Percentiles rank a stretch among this genome's conserved stretches.
Evolutionary conservation across 2,888 invertebrate genomes (phyloP).

Genomic region (Drosophila melanocephala): DNA sequence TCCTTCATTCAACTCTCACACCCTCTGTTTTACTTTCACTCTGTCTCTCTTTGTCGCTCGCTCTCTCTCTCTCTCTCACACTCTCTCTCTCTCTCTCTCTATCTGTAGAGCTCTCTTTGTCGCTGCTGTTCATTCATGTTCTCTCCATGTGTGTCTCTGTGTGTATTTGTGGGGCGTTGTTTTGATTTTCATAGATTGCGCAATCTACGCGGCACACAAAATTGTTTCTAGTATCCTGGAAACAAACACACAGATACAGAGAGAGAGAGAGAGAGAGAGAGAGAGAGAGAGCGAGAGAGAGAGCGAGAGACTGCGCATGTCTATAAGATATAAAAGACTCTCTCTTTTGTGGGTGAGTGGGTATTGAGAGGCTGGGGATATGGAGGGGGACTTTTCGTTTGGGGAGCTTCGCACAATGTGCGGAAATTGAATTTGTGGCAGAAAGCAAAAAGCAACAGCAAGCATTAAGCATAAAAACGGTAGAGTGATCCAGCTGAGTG

Average conservation of each 20-base stretch:
- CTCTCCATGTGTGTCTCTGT: constrained; percentile 18
- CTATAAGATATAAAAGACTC: no score
- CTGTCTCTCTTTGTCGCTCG: background rate
- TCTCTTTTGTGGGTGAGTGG: background rate
- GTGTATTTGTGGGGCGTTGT: constrained; percentile 78
- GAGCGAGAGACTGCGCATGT: constrained; percentile 1
- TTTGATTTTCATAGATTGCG: constrained; percentile 79
- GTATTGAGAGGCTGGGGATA: background rate
- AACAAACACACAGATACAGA: constrained; percentile 32
- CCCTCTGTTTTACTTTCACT: background rate
- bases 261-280: constrained; percentile 1
- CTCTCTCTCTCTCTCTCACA: background rate
- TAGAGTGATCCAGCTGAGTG: background rate
- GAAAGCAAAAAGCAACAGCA: constrained; percentile 38
- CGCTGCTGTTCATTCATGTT: constrained; percentile 28
- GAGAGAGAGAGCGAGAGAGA: background rate
- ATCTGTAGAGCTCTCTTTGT: background rate
- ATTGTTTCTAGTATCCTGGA: constrained; percentile 37
- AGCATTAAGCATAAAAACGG: background rate
- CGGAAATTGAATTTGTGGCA: constrained; percentile 81
- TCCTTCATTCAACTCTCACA: background rate
- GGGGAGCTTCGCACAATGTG: constrained; percentile 77
- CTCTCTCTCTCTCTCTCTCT: background rate
- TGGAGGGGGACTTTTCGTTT: constrained; percentile 30
- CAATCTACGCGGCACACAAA: constrained; percentile 61